phyloP scores from a whole-genome alignment of 2,113 vertebrate species.

The Cheilinus undulatus region DNA sequence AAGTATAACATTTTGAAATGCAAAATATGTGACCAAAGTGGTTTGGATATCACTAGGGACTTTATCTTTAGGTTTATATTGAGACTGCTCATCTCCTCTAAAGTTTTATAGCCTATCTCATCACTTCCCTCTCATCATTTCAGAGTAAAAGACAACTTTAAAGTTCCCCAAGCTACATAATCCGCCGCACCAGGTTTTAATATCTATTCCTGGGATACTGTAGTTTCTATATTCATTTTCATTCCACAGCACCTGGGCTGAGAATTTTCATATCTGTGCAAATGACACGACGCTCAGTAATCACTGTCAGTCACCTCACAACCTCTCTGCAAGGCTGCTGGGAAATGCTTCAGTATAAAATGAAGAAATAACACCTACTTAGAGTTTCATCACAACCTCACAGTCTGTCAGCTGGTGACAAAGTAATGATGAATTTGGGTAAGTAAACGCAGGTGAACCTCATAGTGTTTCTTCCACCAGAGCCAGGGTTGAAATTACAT shows the following conservation, averaged over 20 bases:
- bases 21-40: background rate
- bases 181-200: background rate
- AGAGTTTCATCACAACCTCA: background rate
- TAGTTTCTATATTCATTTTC: conserved; percentile 19
- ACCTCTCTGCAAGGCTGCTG: background rate
- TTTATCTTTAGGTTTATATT: too few relatives aligned
- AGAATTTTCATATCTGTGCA: conserved; percentile 17
- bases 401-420: conserved; percentile 13
- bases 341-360: background rate
- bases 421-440: background rate
- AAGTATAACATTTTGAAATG: conserved; percentile 6
- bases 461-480: background rate
- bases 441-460: background rate
- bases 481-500: background rate
- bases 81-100: background rate
- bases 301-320: conserved; percentile 5
- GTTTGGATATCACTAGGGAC: background rate
- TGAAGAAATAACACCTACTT: conserved; percentile 4
- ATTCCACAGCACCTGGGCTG: conserved; percentile 2
- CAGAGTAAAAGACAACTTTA: background rate
- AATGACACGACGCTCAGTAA: conserved; percentile 10
- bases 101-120: background rate
- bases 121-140: background rate
- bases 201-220: background rate
- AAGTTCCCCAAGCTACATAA: conserved; percentile 10